Evolutionary conservation across 2,797 vertebrate genomes (phyloP).

Genomic region (Tarsius wallacei): DNA sequence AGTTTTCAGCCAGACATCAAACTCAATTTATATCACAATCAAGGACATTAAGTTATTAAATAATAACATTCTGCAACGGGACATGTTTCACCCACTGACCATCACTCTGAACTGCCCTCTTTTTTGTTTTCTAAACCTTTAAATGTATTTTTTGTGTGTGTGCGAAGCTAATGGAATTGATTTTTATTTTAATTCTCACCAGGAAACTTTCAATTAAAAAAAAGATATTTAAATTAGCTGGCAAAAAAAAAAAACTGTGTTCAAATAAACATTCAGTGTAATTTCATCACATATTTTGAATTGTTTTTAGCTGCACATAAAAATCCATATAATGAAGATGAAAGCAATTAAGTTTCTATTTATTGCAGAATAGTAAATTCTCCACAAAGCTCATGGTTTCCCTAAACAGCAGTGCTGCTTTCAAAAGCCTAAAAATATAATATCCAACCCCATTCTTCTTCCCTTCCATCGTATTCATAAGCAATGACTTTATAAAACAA

Average conservation of each 20-base stretch:
- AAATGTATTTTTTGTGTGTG: not conserved
- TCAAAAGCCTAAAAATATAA: conserved; percentile 75
- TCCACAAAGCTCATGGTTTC: conserved; percentile 76
- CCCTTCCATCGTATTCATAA: conserved; percentile 81
- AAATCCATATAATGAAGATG: conserved; percentile 50
- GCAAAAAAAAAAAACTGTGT: not conserved
- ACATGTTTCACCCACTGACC: not conserved
- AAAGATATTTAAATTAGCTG: conserved; percentile 18
- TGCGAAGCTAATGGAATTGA: conserved; percentile 71
- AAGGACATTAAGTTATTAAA: conserved; percentile 74
- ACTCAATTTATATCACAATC: conserved; percentile 71
- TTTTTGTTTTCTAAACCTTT: conserved; percentile 47
- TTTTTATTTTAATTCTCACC: conserved; percentile 74
- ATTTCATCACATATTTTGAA: conserved; percentile 74
- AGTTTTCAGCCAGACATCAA: conserved; percentile 76
- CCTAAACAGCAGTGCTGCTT: conserved; percentile 76
- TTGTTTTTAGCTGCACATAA: conserved; percentile 67
- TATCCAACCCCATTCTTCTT: conserved; percentile 73
- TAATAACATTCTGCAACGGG: conserved; percentile 69
- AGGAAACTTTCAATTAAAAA: conserved; percentile 51
- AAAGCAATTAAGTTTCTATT: conserved; percentile 78
- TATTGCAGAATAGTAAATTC: conserved; percentile 74
- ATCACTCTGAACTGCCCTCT: too few relatives aligned
- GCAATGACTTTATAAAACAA: conserved; percentile 70
- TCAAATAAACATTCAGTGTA: conserved; percentile 73